Base-by-base conservation (phyloP, 1,140 invertebrate genomes). In the Acromyrmex echinatior region DNA sequence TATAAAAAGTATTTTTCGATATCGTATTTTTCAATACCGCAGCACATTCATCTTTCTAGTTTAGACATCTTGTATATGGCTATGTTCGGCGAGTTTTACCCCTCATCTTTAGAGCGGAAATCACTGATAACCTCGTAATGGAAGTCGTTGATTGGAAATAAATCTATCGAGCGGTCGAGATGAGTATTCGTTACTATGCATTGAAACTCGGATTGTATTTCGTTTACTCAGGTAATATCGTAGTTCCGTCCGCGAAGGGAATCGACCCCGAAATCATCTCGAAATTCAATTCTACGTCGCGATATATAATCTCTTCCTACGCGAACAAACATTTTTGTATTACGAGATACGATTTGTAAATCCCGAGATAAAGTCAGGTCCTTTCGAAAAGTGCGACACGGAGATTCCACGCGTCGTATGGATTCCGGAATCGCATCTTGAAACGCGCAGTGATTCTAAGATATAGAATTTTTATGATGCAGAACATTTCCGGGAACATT, bases 101-200 rank as follows among this genome's bases (percentile, higher is more conserved):
- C 6, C 21, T 62, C 80, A 31, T 84, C 56, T n/a, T 76, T 21
- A 74, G 12, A 53, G 9, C 80, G 68, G 80, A 49, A 74, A 62
- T 82, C 56, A 70, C 21, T 62, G 70, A 84, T 84, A 84, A 76
- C 28, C 35, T 62, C 56, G 80, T 84, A 84, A 74, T 76, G 80
- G 56, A 62, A 35, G 56, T 84, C 80, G 80, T 76, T 84, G 80
- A 84, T 84, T 84, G 80, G 80, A 84, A 84, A 84, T 84, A 84
- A 84, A 84, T 74, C 80, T 76, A 84, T 84, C 70, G 80, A 84
- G 39, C 70, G 80, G 45, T 51, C 80, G 80, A 25, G 80, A 84
- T 63, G 80, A 76, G 80, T 84, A 76, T 84, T 84, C 80, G 80
- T 84, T 84, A 76, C 80, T 84, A 84, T 84, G 80, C 80, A 84